Base-by-base conservation (phyloP, 2,888 invertebrate genomes). In the Clostera curtula region DNA sequence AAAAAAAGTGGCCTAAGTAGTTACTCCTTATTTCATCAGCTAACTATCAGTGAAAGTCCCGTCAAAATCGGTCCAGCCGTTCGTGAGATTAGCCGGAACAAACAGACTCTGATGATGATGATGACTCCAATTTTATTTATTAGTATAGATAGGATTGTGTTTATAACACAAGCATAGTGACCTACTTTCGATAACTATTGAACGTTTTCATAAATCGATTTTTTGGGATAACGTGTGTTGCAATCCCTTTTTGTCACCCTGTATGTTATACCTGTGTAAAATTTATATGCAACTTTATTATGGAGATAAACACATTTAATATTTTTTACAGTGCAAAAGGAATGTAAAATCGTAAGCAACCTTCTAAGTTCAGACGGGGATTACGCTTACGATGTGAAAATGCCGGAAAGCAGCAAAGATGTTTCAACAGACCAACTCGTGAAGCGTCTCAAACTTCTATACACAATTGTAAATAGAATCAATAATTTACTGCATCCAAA, bases 271-370 rank as follows among this genome's bases (percentile, higher is more conserved):
- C 19, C n/a, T 19, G n/a, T 4, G 12, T 12, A 12, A 18, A 17
- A 18, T 6, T 21, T 21, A 5, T 16, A 5, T 16, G 7, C 5
- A 5, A 16, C 16, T 16, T 16, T 5, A 5, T 5, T 7, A 16
- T 4, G 4, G 7, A 6, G 5, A 19, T 4, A 8, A 19, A 5
- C 3, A 9, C 3, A 11, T 24, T 7, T 25, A 9, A n/a, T 19
- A 1, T 9, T 25, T 32, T 5, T 47, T 50, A 13, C 59, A 83
- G 83, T 65, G 10, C 64, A 66, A 57, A 52, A 48, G 12, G 82
- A 83, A 48, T 82, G 83, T 39, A 80, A 77, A 53, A 61, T 75
- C 2, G 82, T 82, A 0, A 72, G 66, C 38, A 70, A 80, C 29
- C 43, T 74, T 5, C 43, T 80, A 5, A 52, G 58, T 24, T 36